phyloP scores from a whole-genome alignment of 1,140 invertebrate genomes.

The Cotesia chilonis region DNA sequence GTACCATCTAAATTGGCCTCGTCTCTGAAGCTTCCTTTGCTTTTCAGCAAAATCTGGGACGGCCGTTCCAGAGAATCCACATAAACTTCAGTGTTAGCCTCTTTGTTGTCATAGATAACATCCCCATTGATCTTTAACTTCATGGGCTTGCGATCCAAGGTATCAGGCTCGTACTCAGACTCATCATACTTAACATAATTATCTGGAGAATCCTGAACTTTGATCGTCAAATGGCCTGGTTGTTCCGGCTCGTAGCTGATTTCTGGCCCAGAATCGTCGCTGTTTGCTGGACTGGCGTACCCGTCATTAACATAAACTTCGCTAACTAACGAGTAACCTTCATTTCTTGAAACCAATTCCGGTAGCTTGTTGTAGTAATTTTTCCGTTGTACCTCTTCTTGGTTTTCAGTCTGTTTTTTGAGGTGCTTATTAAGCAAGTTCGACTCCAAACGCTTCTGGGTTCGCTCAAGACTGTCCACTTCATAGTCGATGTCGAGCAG shows the following conservation, averaged over 20 bases:
- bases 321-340: conserved; percentile 75
- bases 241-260: conserved; percentile 71
- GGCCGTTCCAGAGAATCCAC: conserved; percentile 69
- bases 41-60: conserved; percentile 67
- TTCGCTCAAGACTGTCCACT: conserved; percentile 80
- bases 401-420: conserved; percentile 49
- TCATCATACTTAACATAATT: conserved; percentile 76
- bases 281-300: conserved; percentile 74
- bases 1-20: conserved; percentile 47
- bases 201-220: conserved; percentile 77
- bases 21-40: conserved; percentile 72
- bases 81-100: conserved; percentile 60
- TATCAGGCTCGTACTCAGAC: conserved; percentile 85
- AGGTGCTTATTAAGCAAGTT: too few relatives aligned
- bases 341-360: conserved; percentile 63
- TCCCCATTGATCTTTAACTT: conserved; percentile 68
- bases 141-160: conserved; percentile 80
- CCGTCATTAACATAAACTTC: conserved; percentile 82
- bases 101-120: conserved; percentile 51
- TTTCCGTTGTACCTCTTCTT: conserved; percentile 64
- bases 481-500: conserved; percentile 69
- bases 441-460: conserved; percentile 48
- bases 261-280: conserved; percentile 70
- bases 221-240: conserved; percentile 79
- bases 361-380: conserved; percentile 63